Base-by-base conservation (phyloP, 2,113 vertebrate genomes). In the Antennarius striatus region DNA sequence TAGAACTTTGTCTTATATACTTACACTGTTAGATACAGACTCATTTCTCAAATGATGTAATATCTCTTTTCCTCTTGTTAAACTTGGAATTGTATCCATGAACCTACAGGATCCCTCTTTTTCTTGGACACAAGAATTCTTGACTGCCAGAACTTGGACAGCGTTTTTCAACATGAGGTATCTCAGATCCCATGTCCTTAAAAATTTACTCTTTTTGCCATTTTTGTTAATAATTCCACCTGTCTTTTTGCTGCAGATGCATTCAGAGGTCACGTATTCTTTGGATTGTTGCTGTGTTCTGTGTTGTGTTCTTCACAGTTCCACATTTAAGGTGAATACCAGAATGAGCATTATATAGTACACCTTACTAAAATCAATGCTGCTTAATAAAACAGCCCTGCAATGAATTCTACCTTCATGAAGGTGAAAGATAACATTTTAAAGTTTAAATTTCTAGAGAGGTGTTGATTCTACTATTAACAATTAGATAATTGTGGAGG, bases 281-380 rank as follows among this genome's bases (percentile, higher is more conserved):
- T 6, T 46, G n/a, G 11, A 4, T 86, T 42, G 36, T 51, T 0
- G 1, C 74, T 8, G 6, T 10, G 0, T 2, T 81, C 4, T 73
- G 55, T 32, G 14, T 81, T 1, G 0, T 79, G 12, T 76, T 61
- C 70, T 36, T 68, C 17, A 56, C 39, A 1, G 2, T 42, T 14
- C 14, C 47, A 8, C 68, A 40, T 16, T 0, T 82, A 0, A 73
- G 43, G 90, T 86, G n/a, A 88, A 56, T 57, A 48, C 16, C 5
- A 6, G 50, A 50, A 32, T 6, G 29, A 14, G 7, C 43, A 40
- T 40, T 40, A 40, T 40, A 40, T 40, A 40, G 10, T 10, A 40
- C 10, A 40, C 39, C 39, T 6, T 7, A 7, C 10, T 6, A 3
- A 40, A 40, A 40, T 6, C 10, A 40, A 40, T 40, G 10, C 6